Evolutionary conservation across 2,113 vertebrate genomes (phyloP).

Genomic region (Andinoacara biseriatus): DNA sequence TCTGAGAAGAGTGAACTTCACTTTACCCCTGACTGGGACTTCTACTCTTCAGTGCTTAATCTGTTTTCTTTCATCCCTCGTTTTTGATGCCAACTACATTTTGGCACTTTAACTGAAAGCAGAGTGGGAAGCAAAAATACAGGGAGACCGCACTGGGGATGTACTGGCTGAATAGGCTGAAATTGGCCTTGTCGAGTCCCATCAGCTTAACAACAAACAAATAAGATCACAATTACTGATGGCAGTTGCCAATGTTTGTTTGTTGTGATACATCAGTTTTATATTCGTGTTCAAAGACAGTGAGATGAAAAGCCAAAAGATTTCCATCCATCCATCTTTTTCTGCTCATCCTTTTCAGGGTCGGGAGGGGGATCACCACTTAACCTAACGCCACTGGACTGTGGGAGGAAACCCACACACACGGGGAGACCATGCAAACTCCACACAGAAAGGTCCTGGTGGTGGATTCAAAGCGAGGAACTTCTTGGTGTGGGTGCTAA

Average conservation of each 20-base stretch:
- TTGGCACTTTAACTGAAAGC: background rate
- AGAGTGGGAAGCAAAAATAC: background rate
- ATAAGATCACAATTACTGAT: background rate
- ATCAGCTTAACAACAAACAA: background rate
- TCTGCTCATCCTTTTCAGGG: too few relatives aligned
- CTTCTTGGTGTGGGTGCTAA: too few relatives aligned
- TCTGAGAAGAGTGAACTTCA: constrained; percentile 63
- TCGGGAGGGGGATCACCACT: too few relatives aligned
- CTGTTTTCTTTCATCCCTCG: constrained; percentile 61
- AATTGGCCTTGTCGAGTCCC: background rate
- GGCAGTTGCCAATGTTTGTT: background rate
- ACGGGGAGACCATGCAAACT: too few relatives aligned
- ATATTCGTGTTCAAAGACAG: background rate
- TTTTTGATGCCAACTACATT: constrained; percentile 18
- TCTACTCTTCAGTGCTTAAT: constrained; percentile 57
- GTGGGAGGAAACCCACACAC: too few relatives aligned
- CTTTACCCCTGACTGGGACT: constrained; percentile 65
- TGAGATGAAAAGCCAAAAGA: background rate
- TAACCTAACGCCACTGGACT: too few relatives aligned
- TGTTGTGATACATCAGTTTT: background rate
- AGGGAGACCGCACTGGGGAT: background rate
- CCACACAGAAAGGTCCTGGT: too few relatives aligned
- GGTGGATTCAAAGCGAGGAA: too few relatives aligned
- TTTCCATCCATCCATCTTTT: too few relatives aligned
- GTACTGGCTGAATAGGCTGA: background rate